Evolutionary conservation across 1,140 invertebrate genomes (phyloP).

Genomic region (Leptinotarsa texana): DNA sequence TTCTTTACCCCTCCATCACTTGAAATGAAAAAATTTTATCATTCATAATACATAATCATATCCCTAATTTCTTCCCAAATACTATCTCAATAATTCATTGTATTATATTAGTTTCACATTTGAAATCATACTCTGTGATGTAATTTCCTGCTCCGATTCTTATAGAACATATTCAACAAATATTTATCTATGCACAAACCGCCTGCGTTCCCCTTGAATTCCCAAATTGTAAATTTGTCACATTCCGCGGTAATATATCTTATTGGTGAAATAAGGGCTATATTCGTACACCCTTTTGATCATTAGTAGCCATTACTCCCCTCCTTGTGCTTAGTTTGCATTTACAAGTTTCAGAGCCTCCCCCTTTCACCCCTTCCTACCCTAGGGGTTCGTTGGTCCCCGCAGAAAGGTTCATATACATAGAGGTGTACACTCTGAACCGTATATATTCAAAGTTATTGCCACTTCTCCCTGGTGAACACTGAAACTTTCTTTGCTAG

Average conservation of each 20-base stretch:
- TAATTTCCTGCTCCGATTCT: not conserved
- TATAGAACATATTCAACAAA: not conserved
- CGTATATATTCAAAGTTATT: slow-evolving; percentile 32
- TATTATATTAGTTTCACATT: not conserved
- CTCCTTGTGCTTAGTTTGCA: slow-evolving; percentile 56
- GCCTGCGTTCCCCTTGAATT: slow-evolving; percentile 30
- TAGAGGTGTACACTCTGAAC: slow-evolving; percentile 53
- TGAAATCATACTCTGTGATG: not conserved
- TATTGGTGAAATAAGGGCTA: slow-evolving; percentile 51
- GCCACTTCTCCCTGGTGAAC: slow-evolving; percentile 12
- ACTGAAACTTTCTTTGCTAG: slow-evolving; percentile 40
- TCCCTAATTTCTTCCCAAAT: not conserved
- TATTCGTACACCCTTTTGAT: slow-evolving; percentile 49
- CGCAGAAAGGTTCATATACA: slow-evolving; percentile 55
- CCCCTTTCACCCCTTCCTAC: slow-evolving; percentile 40
- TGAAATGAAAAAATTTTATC: not conserved
- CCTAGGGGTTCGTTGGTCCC: slow-evolving; percentile 42
- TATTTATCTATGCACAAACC: not conserved
- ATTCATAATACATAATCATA: no score
- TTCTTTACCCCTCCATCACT: no score
- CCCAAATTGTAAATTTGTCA: slow-evolving; percentile 53
- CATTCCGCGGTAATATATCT: slow-evolving; percentile 48
- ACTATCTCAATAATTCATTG: not conserved
- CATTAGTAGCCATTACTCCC: slow-evolving; percentile 52
- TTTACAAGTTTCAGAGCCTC: slow-evolving; percentile 52